These are phyloP conservation scores for Nibea coibor DNA, from an alignment of 2,113 vertebrate genomes.

Conservation along the genomic window DNA sequence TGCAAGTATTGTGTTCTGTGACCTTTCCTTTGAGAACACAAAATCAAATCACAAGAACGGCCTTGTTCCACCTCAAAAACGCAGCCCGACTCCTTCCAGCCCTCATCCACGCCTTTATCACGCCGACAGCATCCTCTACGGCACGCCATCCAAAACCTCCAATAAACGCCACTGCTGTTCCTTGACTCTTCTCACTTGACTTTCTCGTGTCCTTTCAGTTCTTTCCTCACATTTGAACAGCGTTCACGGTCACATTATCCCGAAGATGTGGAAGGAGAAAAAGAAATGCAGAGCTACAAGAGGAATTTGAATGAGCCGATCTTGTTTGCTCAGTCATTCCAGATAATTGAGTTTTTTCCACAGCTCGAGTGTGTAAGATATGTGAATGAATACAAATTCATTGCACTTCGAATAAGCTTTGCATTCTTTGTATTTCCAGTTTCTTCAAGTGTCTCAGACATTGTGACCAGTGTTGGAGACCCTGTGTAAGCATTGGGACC, in stretches of 20 bases:
- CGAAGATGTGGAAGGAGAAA: neutral
- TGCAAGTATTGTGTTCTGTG: neutral
- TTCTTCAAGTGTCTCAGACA: too few relatives aligned
- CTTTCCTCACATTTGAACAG: neutral
- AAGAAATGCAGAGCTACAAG: constrained; percentile 8
- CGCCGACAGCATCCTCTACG: too few relatives aligned
- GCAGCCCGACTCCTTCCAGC: too few relatives aligned
- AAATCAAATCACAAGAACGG: too few relatives aligned
- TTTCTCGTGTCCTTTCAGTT: neutral
- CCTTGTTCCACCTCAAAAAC: too few relatives aligned
- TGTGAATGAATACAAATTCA: neutral
- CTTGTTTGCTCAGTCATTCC: constrained; percentile 25
- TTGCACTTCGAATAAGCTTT: neutral
- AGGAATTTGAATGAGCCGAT: constrained; percentile 35
- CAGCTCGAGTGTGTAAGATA: neutral
- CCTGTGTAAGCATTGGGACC: too few relatives aligned
- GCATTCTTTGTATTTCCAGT: neutral
- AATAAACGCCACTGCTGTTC: neutral
- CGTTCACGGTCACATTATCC: neutral
- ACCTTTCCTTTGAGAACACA: too few relatives aligned
- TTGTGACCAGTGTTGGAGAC: too few relatives aligned
- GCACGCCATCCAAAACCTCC: too few relatives aligned
- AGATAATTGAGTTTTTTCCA: constrained; percentile 32
- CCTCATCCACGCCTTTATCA: too few relatives aligned
- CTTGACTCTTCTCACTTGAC: neutral